Conservation (phyloP, 2,797 vertebrate species). For the Synaphobranchus kaupii region DNA sequence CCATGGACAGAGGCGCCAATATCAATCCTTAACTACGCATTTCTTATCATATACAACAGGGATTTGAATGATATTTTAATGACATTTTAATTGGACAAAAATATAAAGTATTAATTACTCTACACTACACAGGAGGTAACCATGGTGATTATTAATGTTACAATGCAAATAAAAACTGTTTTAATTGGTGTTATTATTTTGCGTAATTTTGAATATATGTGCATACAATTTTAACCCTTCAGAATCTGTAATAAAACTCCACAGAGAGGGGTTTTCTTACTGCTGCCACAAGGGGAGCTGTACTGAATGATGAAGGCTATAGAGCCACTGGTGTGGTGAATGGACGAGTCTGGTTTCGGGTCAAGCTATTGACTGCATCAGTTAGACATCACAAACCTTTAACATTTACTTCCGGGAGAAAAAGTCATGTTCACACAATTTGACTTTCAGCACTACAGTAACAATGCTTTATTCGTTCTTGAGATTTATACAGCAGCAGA, state of each 20-base stretch:
- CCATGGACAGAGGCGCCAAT: background rate
- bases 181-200: background rate
- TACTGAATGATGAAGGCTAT: background rate
- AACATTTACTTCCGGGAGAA: background rate
- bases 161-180: background rate
- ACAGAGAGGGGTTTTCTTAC: background rate
- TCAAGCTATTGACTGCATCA: background rate
- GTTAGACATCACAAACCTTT: too few species aligned
- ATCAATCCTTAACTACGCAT: background rate
- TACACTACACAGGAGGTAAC: background rate
- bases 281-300: conserved; percentile 2
- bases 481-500: too few species aligned
- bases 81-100: background rate
- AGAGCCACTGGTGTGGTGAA: background rate
- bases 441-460: background rate
- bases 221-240: background rate
- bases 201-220: background rate
- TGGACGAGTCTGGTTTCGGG: background rate
- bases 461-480: too few species aligned
- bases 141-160: background rate
- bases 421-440: background rate
- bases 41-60: background rate
- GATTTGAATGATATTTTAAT: background rate
- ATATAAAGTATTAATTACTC: background rate
- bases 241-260: background rate